These are phyloP conservation scores for Drosophila quadrilineata DNA, from an alignment of 1,140 invertebrate genomes.

Conservation along the genomic window DNA sequence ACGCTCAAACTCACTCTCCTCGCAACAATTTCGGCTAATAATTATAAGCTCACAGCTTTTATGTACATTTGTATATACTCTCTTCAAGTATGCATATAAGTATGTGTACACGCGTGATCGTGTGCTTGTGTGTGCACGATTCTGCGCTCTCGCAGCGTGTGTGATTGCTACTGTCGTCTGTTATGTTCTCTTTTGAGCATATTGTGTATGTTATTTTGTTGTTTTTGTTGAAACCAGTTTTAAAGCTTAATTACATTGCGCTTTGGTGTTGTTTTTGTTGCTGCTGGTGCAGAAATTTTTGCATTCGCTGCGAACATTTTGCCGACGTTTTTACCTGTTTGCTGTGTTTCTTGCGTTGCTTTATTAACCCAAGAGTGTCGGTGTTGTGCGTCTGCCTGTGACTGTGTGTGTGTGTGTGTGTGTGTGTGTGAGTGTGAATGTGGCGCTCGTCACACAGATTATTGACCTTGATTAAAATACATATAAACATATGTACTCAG, in stretches of 20 bases:
- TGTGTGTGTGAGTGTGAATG: slow-evolving; percentile 56
- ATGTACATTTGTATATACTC: too few relatives aligned
- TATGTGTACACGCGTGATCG: slow-evolving; percentile 6
- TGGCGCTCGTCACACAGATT: slow-evolving; percentile 53
- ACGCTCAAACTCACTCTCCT: slow-evolving; percentile 3
- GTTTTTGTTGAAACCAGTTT: slow-evolving; percentile 61
- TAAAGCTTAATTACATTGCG: slow-evolving; percentile 72
- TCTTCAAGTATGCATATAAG: background rate
- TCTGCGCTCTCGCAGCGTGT: slow-evolving; percentile 18
- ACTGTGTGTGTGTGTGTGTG: too few relatives aligned
- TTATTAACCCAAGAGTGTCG: slow-evolving; percentile 69
- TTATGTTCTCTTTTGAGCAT: slow-evolving; percentile 4
- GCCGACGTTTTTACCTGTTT: slow-evolving; percentile 47
- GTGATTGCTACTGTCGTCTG: background rate
- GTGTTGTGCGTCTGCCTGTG: too few relatives aligned
- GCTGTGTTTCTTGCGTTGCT: too few relatives aligned
- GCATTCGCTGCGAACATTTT: slow-evolving; percentile 50
- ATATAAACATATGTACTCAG: background rate
- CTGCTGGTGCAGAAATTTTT: slow-evolving; percentile 56
- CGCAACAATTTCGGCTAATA: slow-evolving; percentile 40
- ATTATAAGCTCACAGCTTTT: slow-evolving; percentile 33
- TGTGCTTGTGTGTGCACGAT: slow-evolving; percentile 13
- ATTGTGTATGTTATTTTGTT: too few relatives aligned
- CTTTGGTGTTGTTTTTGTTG: slow-evolving; percentile 53
- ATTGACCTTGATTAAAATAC: slow-evolving; percentile 71